Percentiles rank a stretch among this genome's conserved stretches.
These are phyloP conservation scores for Pseudoips prasinana DNA, from an alignment of 2,888 invertebrate genomes.

Conservation along the genomic window DNA sequence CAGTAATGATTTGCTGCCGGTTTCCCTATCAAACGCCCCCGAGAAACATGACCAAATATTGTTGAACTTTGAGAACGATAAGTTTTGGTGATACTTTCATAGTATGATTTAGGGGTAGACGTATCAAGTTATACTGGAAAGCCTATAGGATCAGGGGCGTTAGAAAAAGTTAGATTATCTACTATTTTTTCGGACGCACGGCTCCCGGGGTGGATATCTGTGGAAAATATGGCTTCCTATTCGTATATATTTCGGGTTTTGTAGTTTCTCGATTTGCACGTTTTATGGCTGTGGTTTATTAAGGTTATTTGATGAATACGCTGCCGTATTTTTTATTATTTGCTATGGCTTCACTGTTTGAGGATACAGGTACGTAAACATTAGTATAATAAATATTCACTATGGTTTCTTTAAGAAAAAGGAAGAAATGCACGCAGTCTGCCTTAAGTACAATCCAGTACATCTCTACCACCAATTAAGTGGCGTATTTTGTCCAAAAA, in stretches of 20 bases:
- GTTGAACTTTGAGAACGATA: constrained; percentile 26
- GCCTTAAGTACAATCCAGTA: too few relatives aligned
- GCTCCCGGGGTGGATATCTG: constrained; percentile 71
- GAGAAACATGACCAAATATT: constrained; percentile 38
- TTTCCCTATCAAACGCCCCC: constrained; percentile 72
- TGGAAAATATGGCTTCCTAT: constrained; percentile 80
- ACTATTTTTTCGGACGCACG: constrained; percentile 75
- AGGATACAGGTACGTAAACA: too few relatives aligned
- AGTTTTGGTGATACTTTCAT: background rate
- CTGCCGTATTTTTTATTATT: background rate
- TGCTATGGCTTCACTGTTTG: constrained; percentile 1
- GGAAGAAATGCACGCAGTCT: too few relatives aligned
- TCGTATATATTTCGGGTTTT: constrained; percentile 59
- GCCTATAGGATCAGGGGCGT: constrained; percentile 62
- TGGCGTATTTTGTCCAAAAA: too few relatives aligned
- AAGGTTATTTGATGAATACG: constrained; percentile 1
- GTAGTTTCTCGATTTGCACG: constrained; percentile 48
- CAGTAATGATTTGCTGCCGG: constrained; percentile 81
- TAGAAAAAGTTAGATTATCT: constrained; percentile 80
- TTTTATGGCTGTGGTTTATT: constrained; percentile 21
- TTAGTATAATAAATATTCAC: too few relatives aligned
- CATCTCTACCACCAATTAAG: too few relatives aligned
- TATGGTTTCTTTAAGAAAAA: too few relatives aligned
- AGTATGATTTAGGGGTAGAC: background rate
- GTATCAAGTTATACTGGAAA: constrained; percentile 37